Percentiles rank a stretch among this genome's conserved stretches.
phyloP scores from a whole-genome alignment of 2,797 vertebrate genomes.

The Gallinago nigripennis region DNA sequence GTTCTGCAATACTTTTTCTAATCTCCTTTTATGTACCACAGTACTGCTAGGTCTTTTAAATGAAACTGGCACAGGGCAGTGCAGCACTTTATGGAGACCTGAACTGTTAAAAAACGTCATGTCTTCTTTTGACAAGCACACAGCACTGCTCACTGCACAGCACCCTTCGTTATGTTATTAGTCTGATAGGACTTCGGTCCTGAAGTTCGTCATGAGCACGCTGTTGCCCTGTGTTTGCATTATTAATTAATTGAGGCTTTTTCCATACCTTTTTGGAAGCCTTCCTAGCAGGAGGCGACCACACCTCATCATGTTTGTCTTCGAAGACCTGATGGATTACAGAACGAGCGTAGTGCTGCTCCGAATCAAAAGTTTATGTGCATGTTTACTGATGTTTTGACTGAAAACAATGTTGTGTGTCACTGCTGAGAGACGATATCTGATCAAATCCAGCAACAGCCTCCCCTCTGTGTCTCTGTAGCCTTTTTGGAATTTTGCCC shows the following conservation, averaged over 20 bases:
- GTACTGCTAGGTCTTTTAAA: neutral
- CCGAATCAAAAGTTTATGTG: neutral
- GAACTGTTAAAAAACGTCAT: neutral
- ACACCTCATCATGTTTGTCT: neutral
- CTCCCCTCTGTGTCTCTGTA: neutral
- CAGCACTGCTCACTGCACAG: neutral
- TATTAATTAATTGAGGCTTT: neutral
- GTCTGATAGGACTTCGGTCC: neutral
- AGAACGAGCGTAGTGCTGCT: neutral
- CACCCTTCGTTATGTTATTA: neutral
- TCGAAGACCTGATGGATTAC: neutral
- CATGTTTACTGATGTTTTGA: neutral
- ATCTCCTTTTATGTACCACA: neutral
- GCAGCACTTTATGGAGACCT: neutral
- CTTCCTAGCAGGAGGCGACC: neutral
- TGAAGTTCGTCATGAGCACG: neutral
- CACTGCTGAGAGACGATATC: neutral
- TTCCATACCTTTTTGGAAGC: neutral
- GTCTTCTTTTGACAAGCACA: neutral
- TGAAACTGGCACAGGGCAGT: neutral
- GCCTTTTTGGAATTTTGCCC: neutral
- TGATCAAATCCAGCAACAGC: neutral
- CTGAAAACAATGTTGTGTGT: neutral
- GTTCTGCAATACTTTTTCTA: neutral
- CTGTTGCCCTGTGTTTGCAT: neutral